Percentiles rank a stretch among this genome's conserved stretches.
These are phyloP conservation scores for Acanthornis magna DNA, from an alignment of 2,797 vertebrate genomes.

Conservation along the genomic window DNA sequence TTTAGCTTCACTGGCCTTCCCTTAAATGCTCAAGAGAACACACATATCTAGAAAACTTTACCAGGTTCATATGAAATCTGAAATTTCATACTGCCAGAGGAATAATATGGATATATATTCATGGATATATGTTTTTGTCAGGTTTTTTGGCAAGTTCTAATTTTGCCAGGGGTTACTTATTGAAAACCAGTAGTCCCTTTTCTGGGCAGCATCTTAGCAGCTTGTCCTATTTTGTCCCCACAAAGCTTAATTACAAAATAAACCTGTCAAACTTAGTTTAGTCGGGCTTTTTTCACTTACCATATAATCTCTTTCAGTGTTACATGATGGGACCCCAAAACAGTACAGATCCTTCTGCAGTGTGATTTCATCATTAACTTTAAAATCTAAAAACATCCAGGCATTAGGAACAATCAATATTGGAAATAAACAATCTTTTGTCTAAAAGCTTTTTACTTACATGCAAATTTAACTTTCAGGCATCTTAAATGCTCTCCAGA, in stretches of 20 bases:
- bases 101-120: not conserved
- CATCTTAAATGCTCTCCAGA: not conserved
- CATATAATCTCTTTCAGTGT: not conserved
- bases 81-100: not conserved
- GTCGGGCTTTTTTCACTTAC: not conserved
- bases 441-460: not conserved
- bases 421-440: not conserved
- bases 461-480: not conserved
- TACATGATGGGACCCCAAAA: not conserved
- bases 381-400: not conserved
- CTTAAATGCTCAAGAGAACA: not conserved
- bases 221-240: not conserved
- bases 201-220: not conserved
- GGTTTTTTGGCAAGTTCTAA: not conserved
- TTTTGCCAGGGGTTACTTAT: not conserved
- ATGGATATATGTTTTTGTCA: not conserved
- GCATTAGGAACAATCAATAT: not conserved
- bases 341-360: not conserved
- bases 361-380: not conserved
- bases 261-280: not conserved
- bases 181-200: not conserved
- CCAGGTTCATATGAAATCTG: not conserved
- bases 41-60: not conserved
- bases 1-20: not conserved
- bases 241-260: not conserved